Conservation (phyloP, 2,797 vertebrate genomes). For the Rhabdophis nuchalis region DNA sequence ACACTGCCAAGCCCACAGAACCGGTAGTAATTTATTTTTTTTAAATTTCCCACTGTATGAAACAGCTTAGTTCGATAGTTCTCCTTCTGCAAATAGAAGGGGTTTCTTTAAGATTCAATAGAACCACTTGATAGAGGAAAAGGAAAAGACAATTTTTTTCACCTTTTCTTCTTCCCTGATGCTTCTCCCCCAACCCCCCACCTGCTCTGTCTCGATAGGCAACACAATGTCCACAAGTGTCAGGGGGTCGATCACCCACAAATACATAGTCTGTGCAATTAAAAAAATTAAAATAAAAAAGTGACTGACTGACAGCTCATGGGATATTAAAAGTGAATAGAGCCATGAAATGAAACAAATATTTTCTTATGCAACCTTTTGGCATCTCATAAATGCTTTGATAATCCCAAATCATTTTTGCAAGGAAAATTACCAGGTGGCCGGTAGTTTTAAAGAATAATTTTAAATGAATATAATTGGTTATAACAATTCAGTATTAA, state of each 20-base stretch:
- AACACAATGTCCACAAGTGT: neutral
- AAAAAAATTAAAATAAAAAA: neutral
- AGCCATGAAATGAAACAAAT: neutral
- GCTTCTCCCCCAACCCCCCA: rapidly evolving
- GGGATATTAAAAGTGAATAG: neutral
- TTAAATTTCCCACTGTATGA: neutral
- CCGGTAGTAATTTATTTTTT: no score
- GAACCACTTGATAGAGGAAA: neutral
- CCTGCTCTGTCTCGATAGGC: neutral
- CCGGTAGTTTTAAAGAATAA: neutral
- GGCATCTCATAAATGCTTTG: neutral
- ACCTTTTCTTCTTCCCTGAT: neutral
- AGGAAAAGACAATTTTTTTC: neutral
- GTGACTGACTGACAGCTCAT: neutral
- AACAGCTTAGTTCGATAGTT: neutral
- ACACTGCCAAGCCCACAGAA: no score
- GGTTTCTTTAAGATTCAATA: neutral
- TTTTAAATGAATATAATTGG: neutral
- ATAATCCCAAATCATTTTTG: neutral
- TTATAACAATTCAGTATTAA: neutral
- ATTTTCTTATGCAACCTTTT: neutral
- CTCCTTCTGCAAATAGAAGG: neutral
- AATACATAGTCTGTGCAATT: neutral
- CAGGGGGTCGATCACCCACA: neutral
- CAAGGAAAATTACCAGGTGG: neutral